Conservation (phyloP, 2,888 invertebrate species). For the Idaea aversata region DNA sequence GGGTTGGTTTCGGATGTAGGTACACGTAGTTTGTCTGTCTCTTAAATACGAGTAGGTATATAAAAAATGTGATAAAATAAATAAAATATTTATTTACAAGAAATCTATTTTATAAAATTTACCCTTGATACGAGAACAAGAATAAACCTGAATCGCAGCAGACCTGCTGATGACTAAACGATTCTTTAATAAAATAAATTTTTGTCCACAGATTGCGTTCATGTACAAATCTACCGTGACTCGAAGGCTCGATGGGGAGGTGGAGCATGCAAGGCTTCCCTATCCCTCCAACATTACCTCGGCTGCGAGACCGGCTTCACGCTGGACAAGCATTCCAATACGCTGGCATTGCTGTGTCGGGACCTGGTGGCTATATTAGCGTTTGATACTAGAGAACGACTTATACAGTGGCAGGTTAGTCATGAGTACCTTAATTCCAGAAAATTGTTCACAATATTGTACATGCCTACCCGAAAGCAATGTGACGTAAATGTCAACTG, state of each 20-base stretch:
- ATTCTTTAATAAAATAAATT: slow-evolving; percentile 2
- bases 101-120: no score
- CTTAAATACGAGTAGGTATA: neutral
- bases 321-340: slow-evolving; percentile 94
- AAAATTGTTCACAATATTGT: no score
- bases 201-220: slow-evolving; percentile 87
- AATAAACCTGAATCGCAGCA: no score
- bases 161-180: no score
- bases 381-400: slow-evolving; percentile 91
- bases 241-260: slow-evolving; percentile 83
- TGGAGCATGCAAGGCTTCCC: slow-evolving; percentile 86
- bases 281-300: slow-evolving; percentile 91
- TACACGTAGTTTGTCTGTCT: neutral
- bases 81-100: no score
- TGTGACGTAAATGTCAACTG: no score
- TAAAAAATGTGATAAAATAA: no score
- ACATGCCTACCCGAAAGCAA: no score
- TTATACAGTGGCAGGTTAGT: slow-evolving; percentile 91
- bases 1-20: neutral
- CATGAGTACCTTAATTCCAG: neutral
- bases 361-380: slow-evolving; percentile 92
- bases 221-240: slow-evolving; percentile 92
- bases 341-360: slow-evolving; percentile 92
- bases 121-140: no score
- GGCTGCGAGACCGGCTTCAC: slow-evolving; percentile 93